A percentile compares a stretch with the other conserved stretches of the same genome.
These are phyloP conservation scores for Zaprionus gabonicus DNA, from an alignment of 1,140 invertebrate species.

Conservation along the genomic window DNA sequence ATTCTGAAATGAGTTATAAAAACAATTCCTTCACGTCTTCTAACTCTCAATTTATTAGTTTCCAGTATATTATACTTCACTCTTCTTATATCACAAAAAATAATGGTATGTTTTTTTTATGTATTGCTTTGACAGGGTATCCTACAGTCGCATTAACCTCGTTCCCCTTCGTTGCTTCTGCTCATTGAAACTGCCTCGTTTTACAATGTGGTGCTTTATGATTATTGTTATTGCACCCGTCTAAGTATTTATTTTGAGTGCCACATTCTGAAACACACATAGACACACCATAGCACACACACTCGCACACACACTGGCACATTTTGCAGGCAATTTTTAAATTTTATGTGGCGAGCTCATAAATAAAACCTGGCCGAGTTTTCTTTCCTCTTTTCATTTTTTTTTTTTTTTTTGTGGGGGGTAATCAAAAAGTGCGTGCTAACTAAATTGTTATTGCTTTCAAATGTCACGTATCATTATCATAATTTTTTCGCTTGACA, in stretches of 20 bases:
- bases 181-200: slow-evolving; percentile 9
- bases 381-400: not conserved
- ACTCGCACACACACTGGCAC: not conserved
- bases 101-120: no score
- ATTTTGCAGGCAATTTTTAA: slow-evolving; percentile 73
- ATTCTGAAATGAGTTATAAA: no score
- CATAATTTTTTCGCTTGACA: slow-evolving; percentile 82
- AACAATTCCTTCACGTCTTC: no score
- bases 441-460: slow-evolving; percentile 83
- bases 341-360: slow-evolving; percentile 72
- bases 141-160: not conserved
- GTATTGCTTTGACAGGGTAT: no score
- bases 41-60: no score
- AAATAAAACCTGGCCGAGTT: slow-evolving; percentile 60
- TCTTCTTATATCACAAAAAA: no score
- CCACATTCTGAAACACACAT: not conserved
- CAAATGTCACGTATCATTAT: slow-evolving; percentile 83
- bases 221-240: slow-evolving; percentile 67
- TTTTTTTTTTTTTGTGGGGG: slow-evolving; percentile 22
- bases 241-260: slow-evolving; percentile 51
- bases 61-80: no score
- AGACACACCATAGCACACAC: not conserved
- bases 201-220: slow-evolving; percentile 56
- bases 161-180: not conserved
- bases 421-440: slow-evolving; percentile 81